These are phyloP conservation scores for Mythimna lalbum DNA, from an alignment of 2,888 invertebrate genomes.

Conservation along the genomic window DNA sequence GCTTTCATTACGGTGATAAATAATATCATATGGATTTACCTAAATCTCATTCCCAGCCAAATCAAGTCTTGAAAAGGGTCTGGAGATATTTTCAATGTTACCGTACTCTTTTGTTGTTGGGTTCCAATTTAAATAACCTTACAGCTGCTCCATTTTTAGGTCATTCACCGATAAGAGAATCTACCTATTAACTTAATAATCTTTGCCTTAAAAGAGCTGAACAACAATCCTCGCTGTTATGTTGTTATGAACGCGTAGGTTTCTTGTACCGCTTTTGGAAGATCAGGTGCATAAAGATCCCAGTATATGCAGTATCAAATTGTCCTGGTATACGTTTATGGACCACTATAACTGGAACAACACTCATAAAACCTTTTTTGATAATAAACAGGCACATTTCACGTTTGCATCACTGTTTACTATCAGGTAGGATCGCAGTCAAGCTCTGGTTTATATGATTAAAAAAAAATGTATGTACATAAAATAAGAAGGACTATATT, in stretches of 20 bases:
- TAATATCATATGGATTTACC: too few species aligned
- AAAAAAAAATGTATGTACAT: too few species aligned
- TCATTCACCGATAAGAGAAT: neutral
- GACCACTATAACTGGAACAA: neutral
- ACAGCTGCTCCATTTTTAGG: slow-evolving; percentile 1
- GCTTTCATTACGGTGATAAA: too few species aligned
- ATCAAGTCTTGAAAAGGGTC: neutral
- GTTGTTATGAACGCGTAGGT: neutral
- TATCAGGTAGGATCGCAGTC: too few species aligned
- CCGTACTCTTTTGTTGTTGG: neutral
- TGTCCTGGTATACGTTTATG: slow-evolving; percentile 3
- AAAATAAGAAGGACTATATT: too few species aligned
- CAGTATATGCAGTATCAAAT: neutral
- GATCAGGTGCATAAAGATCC: slow-evolving; percentile 1
- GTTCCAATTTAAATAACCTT: neutral
- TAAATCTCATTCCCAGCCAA: neutral
- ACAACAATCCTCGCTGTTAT: neutral
- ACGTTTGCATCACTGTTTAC: too few species aligned
- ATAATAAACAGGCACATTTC: neutral
- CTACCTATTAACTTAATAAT: neutral
- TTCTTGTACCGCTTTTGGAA: neutral
- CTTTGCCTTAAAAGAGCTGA: neutral
- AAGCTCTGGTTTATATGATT: too few species aligned
- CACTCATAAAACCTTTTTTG: neutral
- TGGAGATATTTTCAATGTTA: neutral